Base-by-base conservation (phyloP, 2,797 vertebrate genomes). In the Phaenicophaeus curvirostris region DNA sequence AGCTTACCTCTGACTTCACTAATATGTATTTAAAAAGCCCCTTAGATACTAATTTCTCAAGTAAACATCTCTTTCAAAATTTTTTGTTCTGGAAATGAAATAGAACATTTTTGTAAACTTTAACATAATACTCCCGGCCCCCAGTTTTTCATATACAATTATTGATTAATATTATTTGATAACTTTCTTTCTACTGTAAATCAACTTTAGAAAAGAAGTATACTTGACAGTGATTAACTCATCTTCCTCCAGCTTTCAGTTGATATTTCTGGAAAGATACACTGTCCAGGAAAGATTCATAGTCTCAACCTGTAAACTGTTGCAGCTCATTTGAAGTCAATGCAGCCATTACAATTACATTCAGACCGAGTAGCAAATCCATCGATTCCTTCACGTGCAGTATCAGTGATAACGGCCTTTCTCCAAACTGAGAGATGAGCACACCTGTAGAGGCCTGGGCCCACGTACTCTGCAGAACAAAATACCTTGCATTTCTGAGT, bases 131-230 rank as follows among this genome's bases (percentile, higher is more conserved):
- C 88, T 85, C 28, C 13, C 14, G 73, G 73, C 85, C 16, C n/a
- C 55, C 69, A 55, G 33, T 59, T 95, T 91, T 91, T 94, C 94
- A 92, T 88, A 91, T 87, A 94, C 61, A 92, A 59, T 80, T 93
- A 94, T 53, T 77, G 90, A 85, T 96, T 90, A 61, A 87, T 94
- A 83, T 96, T 42, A 92, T 92, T 96, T 82, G 78, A 61, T 67
- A 78, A n/a, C 67, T 81, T 94, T 75, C 35, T 55, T 95, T 77
- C 51, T 85, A 95, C 68, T 92, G 88, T 94, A 95, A 96, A 85
- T 95, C 80, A 93, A 30, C 31, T 84, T 96, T 57, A 96, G 76
- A 75, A 95, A 94, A 75, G 85, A 74, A 90, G 71, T 88, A 88
- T 71, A 93, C 75, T 35, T 85, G 80, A 91, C 85, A 44, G 86